Conservation (phyloP, 2,888 invertebrate genomes). For the Sturmia bella region DNA sequence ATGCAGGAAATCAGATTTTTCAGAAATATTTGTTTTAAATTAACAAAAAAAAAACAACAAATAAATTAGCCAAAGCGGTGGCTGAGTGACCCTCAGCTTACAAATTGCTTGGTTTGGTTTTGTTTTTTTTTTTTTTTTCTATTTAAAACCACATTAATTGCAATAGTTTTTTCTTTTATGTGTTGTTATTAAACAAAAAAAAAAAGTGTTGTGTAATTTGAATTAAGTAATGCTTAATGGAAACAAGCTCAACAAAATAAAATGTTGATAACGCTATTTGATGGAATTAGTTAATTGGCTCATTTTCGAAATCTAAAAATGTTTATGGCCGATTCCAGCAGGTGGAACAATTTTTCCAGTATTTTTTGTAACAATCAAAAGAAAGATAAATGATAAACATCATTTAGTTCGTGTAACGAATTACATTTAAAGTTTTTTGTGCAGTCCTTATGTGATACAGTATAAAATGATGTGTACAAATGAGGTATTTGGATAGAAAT, state of each 20-base stretch:
- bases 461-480: too few species aligned
- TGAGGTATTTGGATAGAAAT: too few species aligned
- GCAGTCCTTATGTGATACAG: too few species aligned
- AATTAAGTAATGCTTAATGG: conserved; percentile 29
- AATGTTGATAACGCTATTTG: not conserved
- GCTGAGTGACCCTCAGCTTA: conserved; percentile 46
- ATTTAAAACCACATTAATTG: conserved; percentile 57
- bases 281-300: conserved; percentile 14
- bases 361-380: too few species aligned
- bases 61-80: conserved; percentile 24
- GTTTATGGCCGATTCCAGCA: not conserved
- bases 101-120: conserved; percentile 44
- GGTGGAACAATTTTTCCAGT: too few species aligned
- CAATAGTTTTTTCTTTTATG: conserved; percentile 13
- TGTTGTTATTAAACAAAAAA: conserved; percentile 11
- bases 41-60: conserved; percentile 1
- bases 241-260: conserved; percentile 11
- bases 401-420: too few species aligned
- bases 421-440: too few species aligned
- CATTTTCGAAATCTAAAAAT: not conserved
- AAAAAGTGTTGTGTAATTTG: conserved; percentile 35
- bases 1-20: too few species aligned
- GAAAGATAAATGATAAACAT: too few species aligned
- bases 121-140: conserved; percentile 6
- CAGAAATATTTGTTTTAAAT: conserved; percentile 40